Evolutionary conservation across 2,888 invertebrate genomes (phyloP).

Genomic region (Pantelozetes paolii): DNA sequence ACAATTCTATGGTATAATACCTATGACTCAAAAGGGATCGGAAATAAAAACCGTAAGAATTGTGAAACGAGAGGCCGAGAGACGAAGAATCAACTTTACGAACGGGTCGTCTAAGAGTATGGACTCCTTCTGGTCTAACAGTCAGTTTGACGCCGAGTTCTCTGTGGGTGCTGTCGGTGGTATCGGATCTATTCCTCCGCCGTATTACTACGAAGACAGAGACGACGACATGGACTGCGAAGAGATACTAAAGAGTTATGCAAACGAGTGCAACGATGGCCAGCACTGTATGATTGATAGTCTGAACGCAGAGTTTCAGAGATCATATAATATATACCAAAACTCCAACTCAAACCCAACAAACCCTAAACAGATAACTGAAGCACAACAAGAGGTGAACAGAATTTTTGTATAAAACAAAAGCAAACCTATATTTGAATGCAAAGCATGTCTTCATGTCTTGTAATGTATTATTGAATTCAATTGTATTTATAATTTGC

Average conservation of each 20-base stretch:
- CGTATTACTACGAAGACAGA: constrained; percentile 28
- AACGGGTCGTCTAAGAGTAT: constrained; percentile 4
- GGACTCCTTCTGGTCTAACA: constrained; percentile 18
- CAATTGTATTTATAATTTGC: background rate
- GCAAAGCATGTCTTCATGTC: constrained; percentile 16
- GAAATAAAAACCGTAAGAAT: constrained; percentile 90
- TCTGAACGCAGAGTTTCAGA: constrained; percentile 17
- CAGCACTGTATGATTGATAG: constrained; percentile 21
- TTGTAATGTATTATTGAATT: constrained; percentile 9
- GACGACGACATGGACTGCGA: background rate
- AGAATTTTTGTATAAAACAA: background rate
- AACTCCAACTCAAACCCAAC: background rate
- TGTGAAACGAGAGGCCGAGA: constrained; percentile 83
- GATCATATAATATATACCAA: background rate
- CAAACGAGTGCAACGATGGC: constrained; percentile 16
- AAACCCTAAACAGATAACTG: constrained; percentile 6
- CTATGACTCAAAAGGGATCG: constrained; percentile 66
- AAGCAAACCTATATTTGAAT: background rate
- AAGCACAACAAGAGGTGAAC: constrained; percentile 32
- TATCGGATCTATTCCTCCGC: constrained; percentile 28
- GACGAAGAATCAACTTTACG: constrained; percentile 57
- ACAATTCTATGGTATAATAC: constrained; percentile 52
- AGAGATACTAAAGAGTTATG: background rate
- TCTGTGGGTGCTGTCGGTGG: constrained; percentile 21
- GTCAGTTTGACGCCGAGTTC: constrained; percentile 18